Percentiles rank a stretch among this genome's conserved stretches.
Conservation (phyloP, 2,113 vertebrate genomes). For the Naja naja region DNA sequence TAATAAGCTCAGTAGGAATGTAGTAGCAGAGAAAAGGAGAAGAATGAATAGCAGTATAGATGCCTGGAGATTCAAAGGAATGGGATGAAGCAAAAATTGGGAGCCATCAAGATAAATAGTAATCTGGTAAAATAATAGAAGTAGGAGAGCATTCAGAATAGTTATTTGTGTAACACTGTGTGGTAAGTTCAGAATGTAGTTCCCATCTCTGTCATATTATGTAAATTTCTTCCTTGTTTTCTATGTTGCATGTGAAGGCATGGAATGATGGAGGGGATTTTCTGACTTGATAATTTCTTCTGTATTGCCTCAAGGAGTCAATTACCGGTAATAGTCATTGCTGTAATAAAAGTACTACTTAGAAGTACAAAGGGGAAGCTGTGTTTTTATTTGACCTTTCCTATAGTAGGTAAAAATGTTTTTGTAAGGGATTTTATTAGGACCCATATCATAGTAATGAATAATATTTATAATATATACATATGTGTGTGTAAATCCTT, state of each 20-base stretch:
- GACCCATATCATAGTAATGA: neutral
- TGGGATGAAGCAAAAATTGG: neutral
- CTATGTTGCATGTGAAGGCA: neutral
- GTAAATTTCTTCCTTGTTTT: neutral
- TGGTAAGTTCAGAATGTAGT: neutral
- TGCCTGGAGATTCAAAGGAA: neutral
- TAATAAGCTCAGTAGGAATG: neutral
- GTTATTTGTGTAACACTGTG: neutral
- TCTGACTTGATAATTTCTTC: conserved; percentile 17
- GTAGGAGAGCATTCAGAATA: neutral
- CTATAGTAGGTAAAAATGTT: neutral
- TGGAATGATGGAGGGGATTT: neutral
- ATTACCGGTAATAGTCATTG: neutral
- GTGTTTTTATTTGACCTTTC: neutral
- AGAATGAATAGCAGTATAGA: too few species aligned
- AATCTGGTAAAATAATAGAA: neutral
- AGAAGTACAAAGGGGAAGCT: neutral
- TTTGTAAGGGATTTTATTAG: neutral
- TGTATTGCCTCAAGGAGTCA: neutral
- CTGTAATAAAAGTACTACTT: neutral
- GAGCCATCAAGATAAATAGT: neutral
- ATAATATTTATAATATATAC: neutral
- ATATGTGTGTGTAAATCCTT: neutral
- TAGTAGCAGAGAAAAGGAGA: neutral
- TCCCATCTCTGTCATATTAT: neutral